Base-by-base conservation (phyloP, 2,797 vertebrate genomes). In the Capromys pilorides region DNA sequence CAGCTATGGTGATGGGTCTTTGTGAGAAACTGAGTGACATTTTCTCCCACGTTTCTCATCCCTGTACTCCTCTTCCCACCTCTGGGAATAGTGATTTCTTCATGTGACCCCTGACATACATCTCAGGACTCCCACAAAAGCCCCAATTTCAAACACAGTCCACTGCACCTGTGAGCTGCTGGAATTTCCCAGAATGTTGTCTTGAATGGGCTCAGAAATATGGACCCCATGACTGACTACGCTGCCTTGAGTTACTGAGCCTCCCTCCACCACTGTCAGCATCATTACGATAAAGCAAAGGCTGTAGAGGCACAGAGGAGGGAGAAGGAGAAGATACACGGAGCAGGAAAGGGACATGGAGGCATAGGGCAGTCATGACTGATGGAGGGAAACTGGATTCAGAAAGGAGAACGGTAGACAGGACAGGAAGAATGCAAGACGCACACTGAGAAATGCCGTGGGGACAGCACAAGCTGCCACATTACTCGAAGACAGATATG, bases 131-230 rank as follows among this genome's bases (percentile, higher is more conserved):
- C 73, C 26, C 61, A 8, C 3, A 0, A 41, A 57, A 86, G 66
- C 22, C 31, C 71, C 31, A 8, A 0, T 78, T 71, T 54, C 79
- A 77, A 66, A 54, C 67, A 2, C 4, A 2, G 18, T 49, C 75
- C 5, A 0, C 79, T 28, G 9, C 36, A 80, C 88, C 66, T 16
- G 18, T 22, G 13, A n/a, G n/a, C 9, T 41, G 73, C 64, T 88
- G 39, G 86, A 41, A 71, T 84, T 81, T 90, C 95, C 89, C 28
- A 92, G 88, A n/a, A 78, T 71, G 94, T 75, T 77, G 36, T 45
- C 66, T 78, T 4, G 79, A 66, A 41, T 1, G 36, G 62, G 61
- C 49, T 82, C 12, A 54, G 94, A 86, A 78, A 67, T 57, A 61
- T 0, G 2, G 88, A 67, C 45, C 2, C 91, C 39, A 14, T 85